Conservation (phyloP, 2,797 vertebrate species). For the Psittacula echo region DNA sequence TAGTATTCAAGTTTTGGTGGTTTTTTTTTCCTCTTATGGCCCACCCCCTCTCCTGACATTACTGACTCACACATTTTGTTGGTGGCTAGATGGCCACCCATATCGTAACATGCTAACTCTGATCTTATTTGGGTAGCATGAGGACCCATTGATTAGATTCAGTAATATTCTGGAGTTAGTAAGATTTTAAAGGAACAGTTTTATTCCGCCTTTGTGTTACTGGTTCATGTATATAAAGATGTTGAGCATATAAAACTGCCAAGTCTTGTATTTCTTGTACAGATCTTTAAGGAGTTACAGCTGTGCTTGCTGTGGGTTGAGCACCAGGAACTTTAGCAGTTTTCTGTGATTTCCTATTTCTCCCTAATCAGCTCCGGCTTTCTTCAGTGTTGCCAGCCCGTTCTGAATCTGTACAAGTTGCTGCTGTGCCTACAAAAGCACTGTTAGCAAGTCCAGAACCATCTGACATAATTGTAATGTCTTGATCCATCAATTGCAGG, state of each 20-base stretch:
- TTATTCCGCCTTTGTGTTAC: neutral
- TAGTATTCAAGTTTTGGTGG: neutral
- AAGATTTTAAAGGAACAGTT: neutral
- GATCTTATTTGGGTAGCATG: neutral
- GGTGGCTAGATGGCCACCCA: neutral
- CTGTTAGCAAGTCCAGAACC: neutral
- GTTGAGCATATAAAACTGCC: neutral
- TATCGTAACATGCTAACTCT: neutral
- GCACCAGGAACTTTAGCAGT: neutral
- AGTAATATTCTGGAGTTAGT: neutral
- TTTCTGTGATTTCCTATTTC: neutral
- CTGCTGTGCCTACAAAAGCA: neutral
- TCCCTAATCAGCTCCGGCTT: neutral
- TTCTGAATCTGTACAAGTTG: neutral
- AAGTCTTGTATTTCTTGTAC: neutral
- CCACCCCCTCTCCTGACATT: neutral
- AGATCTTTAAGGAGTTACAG: slow-evolving; percentile 8
- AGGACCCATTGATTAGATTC: neutral
- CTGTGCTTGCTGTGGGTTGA: neutral
- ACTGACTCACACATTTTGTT: neutral
- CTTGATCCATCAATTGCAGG: neutral
- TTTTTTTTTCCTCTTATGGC: neutral
- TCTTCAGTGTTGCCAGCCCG: neutral
- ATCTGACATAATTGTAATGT: neutral
- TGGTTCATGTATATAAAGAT: neutral